Percentiles rank a stretch among this genome's conserved stretches.
phyloP scores from a whole-genome alignment of 2,888 invertebrate species.

The Ctena decussata region DNA sequence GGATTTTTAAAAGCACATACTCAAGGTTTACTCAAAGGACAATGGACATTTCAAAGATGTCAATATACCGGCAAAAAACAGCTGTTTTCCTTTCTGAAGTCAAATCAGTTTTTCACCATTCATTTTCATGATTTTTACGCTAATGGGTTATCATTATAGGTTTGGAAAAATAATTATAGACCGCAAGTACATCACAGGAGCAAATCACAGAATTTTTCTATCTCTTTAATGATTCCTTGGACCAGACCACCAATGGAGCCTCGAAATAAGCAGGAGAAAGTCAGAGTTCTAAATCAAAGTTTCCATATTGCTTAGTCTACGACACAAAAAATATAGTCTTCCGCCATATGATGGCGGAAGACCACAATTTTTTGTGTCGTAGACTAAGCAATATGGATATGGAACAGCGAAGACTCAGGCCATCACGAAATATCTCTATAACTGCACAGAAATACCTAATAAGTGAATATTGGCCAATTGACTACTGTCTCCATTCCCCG shows the following conservation, averaged over 20 bases:
- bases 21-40: background rate
- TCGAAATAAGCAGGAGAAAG: too few relatives aligned
- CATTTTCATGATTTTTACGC: background rate
- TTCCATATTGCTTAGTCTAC: too few relatives aligned
- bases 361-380: too few relatives aligned
- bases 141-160: constrained; percentile 14
- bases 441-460: too few relatives aligned
- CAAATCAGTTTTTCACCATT: background rate
- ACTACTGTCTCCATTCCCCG: too few relatives aligned
- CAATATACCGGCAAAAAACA: background rate
- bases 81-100: background rate
- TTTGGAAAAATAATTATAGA: constrained; percentile 4
- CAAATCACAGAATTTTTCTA: background rate
- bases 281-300: too few relatives aligned
- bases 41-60: background rate
- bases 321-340: too few relatives aligned
- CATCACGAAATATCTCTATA: too few relatives aligned
- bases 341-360: too few relatives aligned
- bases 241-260: background rate
- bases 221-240: background rate
- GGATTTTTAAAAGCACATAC: background rate
- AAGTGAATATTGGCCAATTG: too few relatives aligned
- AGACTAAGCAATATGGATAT: too few relatives aligned
- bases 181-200: background rate
- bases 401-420: too few relatives aligned